Conservation (phyloP, 64 coral and sea anemone genomes). For the Dendronephthya gigantea region DNA sequence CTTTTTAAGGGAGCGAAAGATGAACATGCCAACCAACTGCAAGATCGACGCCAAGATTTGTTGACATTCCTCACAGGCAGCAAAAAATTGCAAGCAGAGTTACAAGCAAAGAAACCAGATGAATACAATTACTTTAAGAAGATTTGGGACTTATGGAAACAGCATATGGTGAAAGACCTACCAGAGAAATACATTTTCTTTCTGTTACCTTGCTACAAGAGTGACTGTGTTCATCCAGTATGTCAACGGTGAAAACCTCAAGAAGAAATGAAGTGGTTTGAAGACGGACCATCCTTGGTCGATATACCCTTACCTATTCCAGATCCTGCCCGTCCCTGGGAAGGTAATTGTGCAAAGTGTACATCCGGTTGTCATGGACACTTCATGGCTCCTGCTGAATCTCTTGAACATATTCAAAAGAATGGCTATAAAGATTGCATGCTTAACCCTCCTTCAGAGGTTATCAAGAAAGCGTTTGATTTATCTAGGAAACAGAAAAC, state of each 20-base stretch:
- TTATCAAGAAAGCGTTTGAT: neutral
- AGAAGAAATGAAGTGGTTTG: neutral
- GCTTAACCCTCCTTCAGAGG: neutral
- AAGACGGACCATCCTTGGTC: constrained; percentile 13
- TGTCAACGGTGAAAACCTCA: constrained; percentile 16
- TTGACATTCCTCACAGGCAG: constrained; percentile 16
- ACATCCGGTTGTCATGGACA: constrained; percentile 21
- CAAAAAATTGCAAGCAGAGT: constrained; percentile 16
- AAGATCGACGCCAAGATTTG: constrained; percentile 8
- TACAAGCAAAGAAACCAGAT: constrained; percentile 10
- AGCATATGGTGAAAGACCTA: constrained; percentile 15
- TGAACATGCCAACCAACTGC: constrained; percentile 27
- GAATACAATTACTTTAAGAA: constrained; percentile 15
- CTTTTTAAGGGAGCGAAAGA: constrained; percentile 19
- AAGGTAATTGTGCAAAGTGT: neutral
- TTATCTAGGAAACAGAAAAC: neutral
- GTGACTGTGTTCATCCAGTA: constrained; percentile 22
- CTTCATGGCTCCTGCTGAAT: no score
- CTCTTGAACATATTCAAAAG: neutral
- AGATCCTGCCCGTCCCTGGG: constrained; percentile 1
- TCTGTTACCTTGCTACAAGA: constrained; percentile 25
- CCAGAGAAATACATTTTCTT: constrained; percentile 27
- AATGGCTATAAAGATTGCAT: neutral
- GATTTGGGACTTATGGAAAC: constrained; percentile 18
- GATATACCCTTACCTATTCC: constrained; percentile 14